These are phyloP conservation scores for Muntiacus reevesi DNA, from an alignment of 2,113 vertebrate species.

Conservation along the genomic window DNA sequence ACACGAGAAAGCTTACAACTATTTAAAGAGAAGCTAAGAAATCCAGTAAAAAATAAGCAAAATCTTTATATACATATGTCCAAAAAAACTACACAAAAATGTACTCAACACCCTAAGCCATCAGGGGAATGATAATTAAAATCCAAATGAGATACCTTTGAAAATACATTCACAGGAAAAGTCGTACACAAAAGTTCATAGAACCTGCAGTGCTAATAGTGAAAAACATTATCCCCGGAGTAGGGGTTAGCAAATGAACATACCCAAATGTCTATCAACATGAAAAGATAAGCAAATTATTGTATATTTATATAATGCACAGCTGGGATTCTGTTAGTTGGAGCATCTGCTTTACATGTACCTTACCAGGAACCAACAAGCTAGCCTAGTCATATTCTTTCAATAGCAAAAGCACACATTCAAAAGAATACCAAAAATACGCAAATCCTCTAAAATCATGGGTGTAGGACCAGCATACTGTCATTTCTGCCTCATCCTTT, in stretches of 20 bases:
- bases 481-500: neutral
- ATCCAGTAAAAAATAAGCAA: neutral
- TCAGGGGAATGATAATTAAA: neutral
- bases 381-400: neutral
- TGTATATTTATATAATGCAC: neutral
- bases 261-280: neutral
- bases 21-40: neutral
- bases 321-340: neutral
- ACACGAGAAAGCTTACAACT: neutral
- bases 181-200: neutral
- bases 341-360: neutral
- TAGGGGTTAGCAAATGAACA: neutral
- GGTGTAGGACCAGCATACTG: neutral
- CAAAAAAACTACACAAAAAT: neutral
- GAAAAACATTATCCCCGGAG: neutral
- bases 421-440: neutral
- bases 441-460: neutral
- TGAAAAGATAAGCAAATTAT: neutral
- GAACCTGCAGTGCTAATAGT: neutral
- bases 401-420: neutral
- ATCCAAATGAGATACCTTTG: neutral
- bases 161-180: neutral
- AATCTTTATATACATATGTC: neutral
- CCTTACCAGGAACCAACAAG: neutral
- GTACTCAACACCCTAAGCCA: neutral